Evolutionary conservation across 1,140 invertebrate species (phyloP).

Genomic region (Ericerus pela): DNA sequence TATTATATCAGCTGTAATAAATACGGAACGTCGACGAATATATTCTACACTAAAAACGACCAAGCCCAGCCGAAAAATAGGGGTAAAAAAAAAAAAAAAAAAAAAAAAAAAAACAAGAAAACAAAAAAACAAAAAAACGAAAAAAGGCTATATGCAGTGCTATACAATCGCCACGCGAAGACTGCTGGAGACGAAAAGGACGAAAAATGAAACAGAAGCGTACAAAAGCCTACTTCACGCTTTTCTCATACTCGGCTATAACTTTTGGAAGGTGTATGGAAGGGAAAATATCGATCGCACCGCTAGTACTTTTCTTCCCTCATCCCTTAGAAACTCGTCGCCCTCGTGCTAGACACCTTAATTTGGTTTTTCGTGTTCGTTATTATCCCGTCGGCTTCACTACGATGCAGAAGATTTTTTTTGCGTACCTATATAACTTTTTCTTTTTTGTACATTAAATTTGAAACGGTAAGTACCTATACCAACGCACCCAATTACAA

Average conservation of each 20-base stretch:
- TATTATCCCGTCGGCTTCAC: too few species aligned
- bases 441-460: too few species aligned
- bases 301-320: not conserved
- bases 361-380: not conserved
- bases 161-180: not conserved
- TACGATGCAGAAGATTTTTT: too few species aligned
- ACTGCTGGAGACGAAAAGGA: not conserved
- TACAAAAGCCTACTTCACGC: conserved; percentile 9
- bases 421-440: too few species aligned
- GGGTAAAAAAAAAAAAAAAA: too few species aligned
- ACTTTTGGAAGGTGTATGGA: too few species aligned
- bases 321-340: not conserved
- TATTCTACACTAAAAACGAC: not conserved
- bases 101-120: too few species aligned
- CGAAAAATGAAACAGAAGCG: conserved; percentile 9
- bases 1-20: not conserved
- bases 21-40: not conserved
- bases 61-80: conserved; percentile 6
- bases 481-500: too few species aligned
- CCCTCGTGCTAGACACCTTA: not conserved
- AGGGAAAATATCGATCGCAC: conserved; percentile 1
- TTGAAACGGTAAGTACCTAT: too few species aligned
- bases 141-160: not conserved
- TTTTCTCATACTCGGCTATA: not conserved
- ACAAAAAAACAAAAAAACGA: too few species aligned